These are phyloP conservation scores for Callipepla californica DNA, from an alignment of 2,113 vertebrate genomes.

Conservation along the genomic window DNA sequence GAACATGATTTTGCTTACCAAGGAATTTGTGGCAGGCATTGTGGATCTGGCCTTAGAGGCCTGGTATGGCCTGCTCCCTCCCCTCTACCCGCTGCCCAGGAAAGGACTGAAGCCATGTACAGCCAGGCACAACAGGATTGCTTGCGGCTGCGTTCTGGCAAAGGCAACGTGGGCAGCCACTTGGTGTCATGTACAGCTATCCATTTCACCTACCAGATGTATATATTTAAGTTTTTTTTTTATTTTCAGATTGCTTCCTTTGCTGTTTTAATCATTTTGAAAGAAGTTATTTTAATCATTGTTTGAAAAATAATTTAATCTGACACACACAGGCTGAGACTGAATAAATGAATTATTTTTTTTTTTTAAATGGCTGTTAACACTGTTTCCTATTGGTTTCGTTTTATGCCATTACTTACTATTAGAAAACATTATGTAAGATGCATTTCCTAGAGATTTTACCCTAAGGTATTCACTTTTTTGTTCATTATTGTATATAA, in stretches of 20 bases:
- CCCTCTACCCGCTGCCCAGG: background rate
- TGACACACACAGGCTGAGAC: background rate
- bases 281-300: background rate
- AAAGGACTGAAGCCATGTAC: background rate
- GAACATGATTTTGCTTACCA: background rate
- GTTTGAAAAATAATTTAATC: background rate
- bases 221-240: background rate
- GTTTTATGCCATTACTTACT: background rate
- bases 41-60: background rate
- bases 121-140: background rate
- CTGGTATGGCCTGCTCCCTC: background rate
- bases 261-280: background rate
- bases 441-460: background rate
- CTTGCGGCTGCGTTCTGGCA: background rate
- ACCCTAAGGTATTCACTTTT: background rate
- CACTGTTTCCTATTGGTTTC: background rate
- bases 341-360: constrained; percentile 9
- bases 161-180: accelerated
- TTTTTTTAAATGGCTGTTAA: background rate
- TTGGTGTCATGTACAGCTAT: background rate
- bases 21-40: background rate
- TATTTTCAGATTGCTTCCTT: background rate
- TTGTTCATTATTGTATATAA: background rate
- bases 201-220: background rate
- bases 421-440: background rate